Evolutionary conservation across 2,888 invertebrate species (phyloP).

Genomic region (Zeuzera pyrina): DNA sequence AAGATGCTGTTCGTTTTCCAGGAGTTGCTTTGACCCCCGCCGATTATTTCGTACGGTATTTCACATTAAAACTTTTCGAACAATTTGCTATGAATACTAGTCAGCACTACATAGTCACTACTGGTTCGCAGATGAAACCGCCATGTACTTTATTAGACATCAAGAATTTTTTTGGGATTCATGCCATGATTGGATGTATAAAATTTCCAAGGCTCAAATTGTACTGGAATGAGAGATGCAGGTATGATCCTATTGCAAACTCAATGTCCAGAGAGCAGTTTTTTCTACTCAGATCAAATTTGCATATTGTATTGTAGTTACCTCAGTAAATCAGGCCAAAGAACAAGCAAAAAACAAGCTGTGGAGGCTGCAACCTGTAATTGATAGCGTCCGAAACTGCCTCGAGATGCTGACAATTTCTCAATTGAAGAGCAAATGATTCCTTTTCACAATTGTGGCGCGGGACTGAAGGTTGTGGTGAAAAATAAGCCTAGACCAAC

Average conservation of each 20-base stretch:
- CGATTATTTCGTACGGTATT: too few species aligned
- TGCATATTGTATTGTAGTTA: slow-evolving; percentile 5
- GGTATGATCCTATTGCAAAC: slow-evolving; percentile 8
- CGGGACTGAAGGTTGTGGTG: slow-evolving; percentile 18
- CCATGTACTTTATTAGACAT: too few species aligned
- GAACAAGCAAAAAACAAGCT: slow-evolving; percentile 12
- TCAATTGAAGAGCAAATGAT: slow-evolving; percentile 25
- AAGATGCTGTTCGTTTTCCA: too few species aligned
- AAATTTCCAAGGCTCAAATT: background rate
- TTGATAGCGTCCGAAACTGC: slow-evolving; percentile 22
- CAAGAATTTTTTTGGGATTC: too few species aligned
- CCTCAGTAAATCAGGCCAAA: slow-evolving; percentile 2
- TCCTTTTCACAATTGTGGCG: slow-evolving; percentile 18
- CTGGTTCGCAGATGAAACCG: too few species aligned
- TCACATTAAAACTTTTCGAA: too few species aligned
- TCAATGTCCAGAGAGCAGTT: slow-evolving; percentile 9
- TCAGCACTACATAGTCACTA: too few species aligned
- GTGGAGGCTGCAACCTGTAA: slow-evolving; percentile 20
- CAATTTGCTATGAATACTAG: too few species aligned
- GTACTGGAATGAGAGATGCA: slow-evolving; percentile 5
- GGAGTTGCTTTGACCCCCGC: too few species aligned
- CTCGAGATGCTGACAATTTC: slow-evolving; percentile 16
- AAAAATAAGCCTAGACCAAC: slow-evolving; percentile 26
- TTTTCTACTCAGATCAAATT: slow-evolving; percentile 6
- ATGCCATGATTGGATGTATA: too few species aligned